Base-by-base conservation (phyloP, 2,113 vertebrate species). In the Gnathonemus echidnorhynchus region DNA sequence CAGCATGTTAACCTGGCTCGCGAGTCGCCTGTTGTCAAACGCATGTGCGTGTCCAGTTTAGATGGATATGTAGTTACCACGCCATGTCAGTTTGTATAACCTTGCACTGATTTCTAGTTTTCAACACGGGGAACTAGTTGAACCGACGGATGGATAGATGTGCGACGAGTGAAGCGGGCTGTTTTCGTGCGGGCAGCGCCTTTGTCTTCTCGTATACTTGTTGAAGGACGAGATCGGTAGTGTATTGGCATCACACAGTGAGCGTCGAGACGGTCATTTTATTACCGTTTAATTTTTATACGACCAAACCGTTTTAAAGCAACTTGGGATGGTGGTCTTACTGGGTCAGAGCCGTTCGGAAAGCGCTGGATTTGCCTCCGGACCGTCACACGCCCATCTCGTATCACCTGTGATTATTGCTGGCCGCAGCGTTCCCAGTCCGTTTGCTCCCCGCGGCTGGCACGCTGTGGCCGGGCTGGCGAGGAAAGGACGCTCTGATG, bases 131-230 rank as follows among this genome's bases (percentile, higher is more conserved):
- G 35, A 42, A 17, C 70, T 42, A 21, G 80, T 46, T 39, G 3
- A 35, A n/a, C 27, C 19, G 8, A 83, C 35, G 39, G 42, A 9
- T 83, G 77, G 39, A 39, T 39, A 46, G 39, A 83, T 21, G 77
- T 17, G 77, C 17, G 31, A 21, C 19, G 77, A 83, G 77, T 15
- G 42, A 48, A 24, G 83, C 5, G 39, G 39, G 42, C 42, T 21
- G 45, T 48, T 11, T 27, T 66, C 19, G 9, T n/a, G 62, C n/a
- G 11, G 8, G 42, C 83, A 9, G 24, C 21, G 83, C 83, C 83
- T 85, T 85, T 85, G 83, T 85, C 83, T 80, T 42, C 74, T n/a
- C 17, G 45, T 45, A 48, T 85, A 85, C 83, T 85, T 85, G 83
- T 85, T 85, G 83, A 85, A 85, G 42, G 45, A 48, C 19, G 83